These are phyloP conservation scores for Tetragnatha versicolor DNA, from an alignment of 1,140 invertebrate species.

Conservation along the genomic window DNA sequence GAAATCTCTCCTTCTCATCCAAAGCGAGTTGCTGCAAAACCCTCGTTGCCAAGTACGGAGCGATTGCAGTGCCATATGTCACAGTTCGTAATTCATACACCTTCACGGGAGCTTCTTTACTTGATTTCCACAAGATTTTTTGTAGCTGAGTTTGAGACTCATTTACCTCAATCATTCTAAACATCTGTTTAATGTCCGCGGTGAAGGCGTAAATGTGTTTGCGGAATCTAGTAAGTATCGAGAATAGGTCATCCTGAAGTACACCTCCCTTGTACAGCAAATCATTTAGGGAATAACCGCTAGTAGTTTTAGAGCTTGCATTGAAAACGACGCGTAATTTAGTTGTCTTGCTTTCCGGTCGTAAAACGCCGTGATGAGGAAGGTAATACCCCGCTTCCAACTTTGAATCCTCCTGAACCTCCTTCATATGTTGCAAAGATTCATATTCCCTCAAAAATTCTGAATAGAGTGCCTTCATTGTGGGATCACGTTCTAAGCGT, in stretches of 20 bases:
- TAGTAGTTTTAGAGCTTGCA: background rate
- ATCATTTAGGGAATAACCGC: background rate
- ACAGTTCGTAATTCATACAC: constrained; percentile 58
- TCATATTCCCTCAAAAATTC: background rate
- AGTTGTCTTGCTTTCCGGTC: background rate
- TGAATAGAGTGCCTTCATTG: background rate
- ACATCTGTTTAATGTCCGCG: constrained; percentile 59
- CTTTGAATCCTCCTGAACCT: background rate
- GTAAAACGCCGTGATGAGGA: background rate
- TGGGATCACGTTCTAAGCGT: background rate
- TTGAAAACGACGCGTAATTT: constrained; percentile 18
- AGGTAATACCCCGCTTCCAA: background rate
- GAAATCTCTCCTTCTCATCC: constrained; percentile 57
- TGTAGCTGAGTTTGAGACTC: background rate
- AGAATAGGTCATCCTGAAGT: background rate
- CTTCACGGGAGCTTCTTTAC: background rate
- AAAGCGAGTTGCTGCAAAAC: constrained; percentile 58
- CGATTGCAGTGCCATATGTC: constrained; percentile 60
- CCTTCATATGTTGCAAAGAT: background rate
- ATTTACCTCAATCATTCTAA: constrained; percentile 11
- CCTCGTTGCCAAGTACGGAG: constrained; percentile 60
- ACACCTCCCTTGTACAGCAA: background rate
- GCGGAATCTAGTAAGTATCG: constrained; percentile 2
- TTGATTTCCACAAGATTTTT: constrained; percentile 28
- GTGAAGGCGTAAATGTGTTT: constrained; percentile 51